Evolutionary conservation across 2,888 invertebrate species (phyloP).

Genomic region (Cataglyphis cursor): DNA sequence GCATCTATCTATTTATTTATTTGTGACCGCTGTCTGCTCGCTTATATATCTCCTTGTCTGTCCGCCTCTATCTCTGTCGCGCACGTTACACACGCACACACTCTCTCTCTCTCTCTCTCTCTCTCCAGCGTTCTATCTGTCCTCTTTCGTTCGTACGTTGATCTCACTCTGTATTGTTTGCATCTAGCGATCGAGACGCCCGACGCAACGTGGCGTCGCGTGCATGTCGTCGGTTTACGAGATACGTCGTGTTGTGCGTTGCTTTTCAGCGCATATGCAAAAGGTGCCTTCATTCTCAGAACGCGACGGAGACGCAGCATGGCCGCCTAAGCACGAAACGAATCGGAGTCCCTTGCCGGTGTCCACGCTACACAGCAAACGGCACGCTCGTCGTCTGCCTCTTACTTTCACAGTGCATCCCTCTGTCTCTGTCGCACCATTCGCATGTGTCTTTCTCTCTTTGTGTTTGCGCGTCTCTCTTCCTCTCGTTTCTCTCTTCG

Average conservation of each 20-base stretch:
- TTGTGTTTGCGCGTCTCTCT: slow-evolving; percentile 24
- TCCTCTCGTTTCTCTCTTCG: neutral
- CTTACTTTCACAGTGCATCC: slow-evolving; percentile 51
- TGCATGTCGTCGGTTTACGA: slow-evolving; percentile 38
- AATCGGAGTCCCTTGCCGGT: slow-evolving; percentile 73
- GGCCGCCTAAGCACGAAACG: slow-evolving; percentile 78
- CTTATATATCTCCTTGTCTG: slow-evolving; percentile 41
- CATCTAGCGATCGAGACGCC: slow-evolving; percentile 27
- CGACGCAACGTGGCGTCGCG: slow-evolving; percentile 24
- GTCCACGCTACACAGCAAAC: slow-evolving; percentile 65
- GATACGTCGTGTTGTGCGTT: slow-evolving; percentile 1
- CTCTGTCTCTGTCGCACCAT: neutral
- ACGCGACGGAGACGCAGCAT: slow-evolving; percentile 78
- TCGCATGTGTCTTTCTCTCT: neutral
- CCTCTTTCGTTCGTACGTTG: slow-evolving; percentile 39
- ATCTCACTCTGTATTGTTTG: slow-evolving; percentile 23
- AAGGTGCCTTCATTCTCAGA: slow-evolving; percentile 74
- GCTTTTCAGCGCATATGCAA: slow-evolving; percentile 68
- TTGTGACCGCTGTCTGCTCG: slow-evolving; percentile 20
- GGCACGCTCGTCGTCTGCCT: slow-evolving; percentile 53
- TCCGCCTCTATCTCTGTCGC: slow-evolving; percentile 16
- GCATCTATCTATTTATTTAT: slow-evolving; percentile 61
- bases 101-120: slow-evolving; percentile 19
- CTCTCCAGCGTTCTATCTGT: slow-evolving; percentile 17
- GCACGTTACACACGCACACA: slow-evolving; percentile 18